Conservation (phyloP, 2,797 vertebrate species). For the Lemur catta region DNA sequence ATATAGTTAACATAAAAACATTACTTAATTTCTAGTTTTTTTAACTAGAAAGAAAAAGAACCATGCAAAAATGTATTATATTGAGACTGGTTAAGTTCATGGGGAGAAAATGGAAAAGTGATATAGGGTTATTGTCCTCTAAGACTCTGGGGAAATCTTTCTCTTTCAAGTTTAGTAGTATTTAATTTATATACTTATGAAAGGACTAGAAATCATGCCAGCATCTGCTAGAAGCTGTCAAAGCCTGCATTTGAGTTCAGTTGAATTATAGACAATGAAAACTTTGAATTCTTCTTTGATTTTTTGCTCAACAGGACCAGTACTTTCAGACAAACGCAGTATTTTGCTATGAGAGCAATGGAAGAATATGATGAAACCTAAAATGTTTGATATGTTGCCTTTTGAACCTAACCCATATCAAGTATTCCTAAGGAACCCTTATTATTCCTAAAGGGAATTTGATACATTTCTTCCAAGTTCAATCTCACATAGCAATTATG, state of each 20-base stretch:
- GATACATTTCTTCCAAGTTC: constrained; percentile 26
- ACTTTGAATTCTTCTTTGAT: neutral
- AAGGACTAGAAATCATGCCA: neutral
- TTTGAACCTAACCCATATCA: constrained; percentile 28
- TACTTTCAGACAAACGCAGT: neutral
- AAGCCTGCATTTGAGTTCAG: constrained; percentile 22
- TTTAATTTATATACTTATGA: constrained; percentile 19
- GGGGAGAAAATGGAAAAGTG: neutral
- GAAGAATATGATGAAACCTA: constrained; percentile 27
- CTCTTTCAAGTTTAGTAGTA: neutral
- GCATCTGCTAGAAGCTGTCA: neutral
- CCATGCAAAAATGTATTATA: neutral
- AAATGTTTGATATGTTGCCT: neutral
- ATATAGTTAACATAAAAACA: constrained; percentile 22
- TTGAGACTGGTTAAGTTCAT: neutral
- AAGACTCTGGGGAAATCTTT: neutral
- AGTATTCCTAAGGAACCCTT: neutral
- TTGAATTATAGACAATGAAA: constrained; percentile 24
- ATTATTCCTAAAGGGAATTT: neutral
- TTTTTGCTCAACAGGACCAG: constrained; percentile 8
- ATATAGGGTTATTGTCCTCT: neutral
- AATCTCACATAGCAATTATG: neutral
- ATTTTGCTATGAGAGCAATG: constrained; percentile 20
- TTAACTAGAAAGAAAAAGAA: constrained; percentile 4
- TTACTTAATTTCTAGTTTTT: constrained; percentile 4